These are phyloP conservation scores for Limenitis camilla DNA, from an alignment of 2,888 invertebrate species.

Conservation along the genomic window DNA sequence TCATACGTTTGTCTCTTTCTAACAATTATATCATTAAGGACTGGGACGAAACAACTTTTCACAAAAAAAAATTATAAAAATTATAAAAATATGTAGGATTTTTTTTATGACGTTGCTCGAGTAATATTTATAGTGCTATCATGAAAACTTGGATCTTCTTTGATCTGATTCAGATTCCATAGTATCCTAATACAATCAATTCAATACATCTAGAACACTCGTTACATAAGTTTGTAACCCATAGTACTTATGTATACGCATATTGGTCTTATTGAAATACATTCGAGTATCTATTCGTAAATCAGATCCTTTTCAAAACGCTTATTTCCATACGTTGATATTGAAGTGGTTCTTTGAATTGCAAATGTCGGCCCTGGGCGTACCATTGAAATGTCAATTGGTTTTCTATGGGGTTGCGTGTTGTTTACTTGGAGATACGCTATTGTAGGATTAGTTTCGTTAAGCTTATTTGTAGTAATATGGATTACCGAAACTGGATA, in stretches of 20 bases:
- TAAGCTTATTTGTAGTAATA: neutral
- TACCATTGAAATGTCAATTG: slow-evolving; percentile 72
- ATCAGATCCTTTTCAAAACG: slow-evolving; percentile 64
- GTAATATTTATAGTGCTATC: too few species aligned
- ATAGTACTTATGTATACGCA: neutral
- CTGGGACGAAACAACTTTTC: too few species aligned
- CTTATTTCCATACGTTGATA: slow-evolving; percentile 67
- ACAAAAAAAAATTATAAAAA: too few species aligned
- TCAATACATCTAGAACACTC: neutral
- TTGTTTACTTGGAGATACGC: slow-evolving; percentile 47
- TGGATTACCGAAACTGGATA: neutral
- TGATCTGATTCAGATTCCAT: too few species aligned
- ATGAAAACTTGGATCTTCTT: too few species aligned
- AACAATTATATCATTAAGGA: too few species aligned
- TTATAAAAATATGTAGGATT: too few species aligned
- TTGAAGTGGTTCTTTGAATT: slow-evolving; percentile 70
- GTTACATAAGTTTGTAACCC: neutral
- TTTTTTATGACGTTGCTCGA: too few species aligned
- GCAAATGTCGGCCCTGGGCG: slow-evolving; percentile 62
- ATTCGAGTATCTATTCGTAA: slow-evolving; percentile 43
- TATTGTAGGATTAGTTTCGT: slow-evolving; percentile 36
- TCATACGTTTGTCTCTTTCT: too few species aligned
- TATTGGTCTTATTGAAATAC: slow-evolving; percentile 19
- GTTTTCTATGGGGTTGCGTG: slow-evolving; percentile 65
- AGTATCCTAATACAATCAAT: neutral